These are phyloP conservation scores for Falco naumanni DNA, from an alignment of 2,797 vertebrate species.

Conservation along the genomic window DNA sequence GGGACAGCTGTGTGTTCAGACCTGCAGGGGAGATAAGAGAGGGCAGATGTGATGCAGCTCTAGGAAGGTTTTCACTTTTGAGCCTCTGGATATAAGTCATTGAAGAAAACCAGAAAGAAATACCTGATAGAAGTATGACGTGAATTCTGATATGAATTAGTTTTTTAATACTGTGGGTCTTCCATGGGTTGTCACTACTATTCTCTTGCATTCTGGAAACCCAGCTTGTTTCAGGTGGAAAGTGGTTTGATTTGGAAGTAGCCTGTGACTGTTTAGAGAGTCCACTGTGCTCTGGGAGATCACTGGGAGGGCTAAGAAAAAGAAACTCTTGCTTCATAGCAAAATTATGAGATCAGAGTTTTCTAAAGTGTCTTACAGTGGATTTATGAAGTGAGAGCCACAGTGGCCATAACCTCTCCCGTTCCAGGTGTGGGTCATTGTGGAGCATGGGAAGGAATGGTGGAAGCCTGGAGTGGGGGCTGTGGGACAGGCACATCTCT, in stretches of 20 bases:
- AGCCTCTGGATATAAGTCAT: not conserved
- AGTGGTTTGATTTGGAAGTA: not conserved
- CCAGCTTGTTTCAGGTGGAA: not conserved
- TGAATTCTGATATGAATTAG: not conserved
- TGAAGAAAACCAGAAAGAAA: not conserved
- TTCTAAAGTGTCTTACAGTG: not conserved
- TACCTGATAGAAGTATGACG: not conserved
- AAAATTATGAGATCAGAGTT: not conserved
- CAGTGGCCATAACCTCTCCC: not conserved
- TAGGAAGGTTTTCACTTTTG: not conserved
- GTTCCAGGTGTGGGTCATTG: not conserved
- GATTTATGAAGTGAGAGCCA: not conserved
- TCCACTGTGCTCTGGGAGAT: not conserved
- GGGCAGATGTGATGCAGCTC: not conserved
- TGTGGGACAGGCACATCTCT: not conserved
- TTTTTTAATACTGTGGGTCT: not conserved
- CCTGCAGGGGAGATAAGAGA: not conserved
- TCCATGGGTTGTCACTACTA: accelerated
- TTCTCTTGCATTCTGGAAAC: not conserved
- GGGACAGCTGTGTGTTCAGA: accelerated
- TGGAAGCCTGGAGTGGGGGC: not conserved
- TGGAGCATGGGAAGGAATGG: not conserved
- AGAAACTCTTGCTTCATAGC: not conserved
- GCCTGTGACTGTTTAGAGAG: not conserved
- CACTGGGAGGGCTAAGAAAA: not conserved